phyloP scores from a whole-genome alignment of 2,113 vertebrate genomes.

The Neolamprologus sp. region DNA sequence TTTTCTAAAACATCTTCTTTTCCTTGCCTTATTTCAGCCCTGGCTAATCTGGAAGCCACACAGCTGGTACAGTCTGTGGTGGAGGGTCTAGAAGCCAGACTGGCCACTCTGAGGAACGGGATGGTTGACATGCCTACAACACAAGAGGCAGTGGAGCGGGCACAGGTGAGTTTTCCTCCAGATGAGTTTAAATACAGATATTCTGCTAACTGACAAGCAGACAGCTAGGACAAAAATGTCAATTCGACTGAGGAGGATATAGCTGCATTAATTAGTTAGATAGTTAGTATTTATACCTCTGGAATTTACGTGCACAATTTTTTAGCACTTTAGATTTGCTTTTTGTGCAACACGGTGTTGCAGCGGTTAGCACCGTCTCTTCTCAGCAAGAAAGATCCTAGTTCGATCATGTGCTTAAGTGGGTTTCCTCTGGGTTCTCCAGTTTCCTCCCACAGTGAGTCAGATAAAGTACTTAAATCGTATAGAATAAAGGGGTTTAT shows the following conservation, averaged over 20 bases:
- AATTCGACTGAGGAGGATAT: neutral
- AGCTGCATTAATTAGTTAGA: no score
- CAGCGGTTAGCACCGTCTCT: neutral
- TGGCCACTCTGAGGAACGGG: conserved; percentile 43
- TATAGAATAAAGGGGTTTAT: neutral
- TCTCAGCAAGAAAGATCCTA: neutral
- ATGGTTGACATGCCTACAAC: conserved; percentile 67
- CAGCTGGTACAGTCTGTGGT: conserved; percentile 47
- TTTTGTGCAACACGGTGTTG: neutral
- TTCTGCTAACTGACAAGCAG: neutral
- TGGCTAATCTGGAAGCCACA: conserved; percentile 37
- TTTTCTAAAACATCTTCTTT: neutral
- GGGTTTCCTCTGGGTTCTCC: neutral
- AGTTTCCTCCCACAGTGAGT: neutral
- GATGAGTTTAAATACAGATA: neutral
- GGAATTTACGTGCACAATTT: no score
- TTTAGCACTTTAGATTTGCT: neutral
- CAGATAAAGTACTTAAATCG: neutral
- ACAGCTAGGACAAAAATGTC: neutral
- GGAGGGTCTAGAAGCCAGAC: conserved; percentile 67
- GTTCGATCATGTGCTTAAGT: neutral
- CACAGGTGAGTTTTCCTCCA: conserved; percentile 51
- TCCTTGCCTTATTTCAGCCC: conserved; percentile 49
- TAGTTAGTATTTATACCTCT: neutral
- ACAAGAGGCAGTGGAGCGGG: conserved; percentile 72